Conservation (phyloP, 2,797 vertebrate genomes). For the Aulostomus chinensis region DNA sequence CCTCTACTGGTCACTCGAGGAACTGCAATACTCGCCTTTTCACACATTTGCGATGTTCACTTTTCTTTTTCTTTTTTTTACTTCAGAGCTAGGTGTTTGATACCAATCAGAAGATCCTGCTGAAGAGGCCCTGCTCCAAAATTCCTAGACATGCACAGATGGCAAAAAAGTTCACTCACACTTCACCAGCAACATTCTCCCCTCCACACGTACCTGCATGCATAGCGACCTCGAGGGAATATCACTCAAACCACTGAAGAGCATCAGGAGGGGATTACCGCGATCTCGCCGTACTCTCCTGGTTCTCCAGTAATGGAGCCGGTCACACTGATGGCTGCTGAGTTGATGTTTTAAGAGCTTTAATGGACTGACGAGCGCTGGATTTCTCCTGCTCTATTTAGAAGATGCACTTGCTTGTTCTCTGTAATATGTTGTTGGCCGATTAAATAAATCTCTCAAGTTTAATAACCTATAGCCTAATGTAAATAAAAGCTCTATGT, state of each 20-base stretch:
- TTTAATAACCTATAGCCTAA: no score
- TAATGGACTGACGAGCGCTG: conserved; percentile 59
- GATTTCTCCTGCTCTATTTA: conserved; percentile 31
- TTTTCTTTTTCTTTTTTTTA: neutral
- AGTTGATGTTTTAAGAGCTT: conserved; percentile 69
- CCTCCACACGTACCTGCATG: conserved; percentile 21
- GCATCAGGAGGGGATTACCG: conserved; percentile 59
- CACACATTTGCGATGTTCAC: no score
- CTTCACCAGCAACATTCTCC: conserved; percentile 11
- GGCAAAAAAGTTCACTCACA: conserved; percentile 23
- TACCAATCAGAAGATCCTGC: conserved; percentile 11
- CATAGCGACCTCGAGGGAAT: conserved; percentile 49
- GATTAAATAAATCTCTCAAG: conserved; percentile 18
- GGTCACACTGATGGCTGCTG: conserved; percentile 49
- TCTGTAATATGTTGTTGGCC: conserved; percentile 3
- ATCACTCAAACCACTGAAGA: conserved; percentile 62
- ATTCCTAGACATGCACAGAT: conserved; percentile 26
- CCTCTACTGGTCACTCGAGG: no score
- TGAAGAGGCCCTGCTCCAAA: conserved; percentile 17
- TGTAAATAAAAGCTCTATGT: no score
- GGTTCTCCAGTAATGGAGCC: conserved; percentile 54
- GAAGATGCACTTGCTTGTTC: conserved; percentile 14
- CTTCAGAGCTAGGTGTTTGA: conserved; percentile 7
- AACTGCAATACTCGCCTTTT: no score
- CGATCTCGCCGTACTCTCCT: conserved; percentile 43